phyloP scores from a whole-genome alignment of 1,140 invertebrate species.

The Daktulosphaira vitifoliae region DNA sequence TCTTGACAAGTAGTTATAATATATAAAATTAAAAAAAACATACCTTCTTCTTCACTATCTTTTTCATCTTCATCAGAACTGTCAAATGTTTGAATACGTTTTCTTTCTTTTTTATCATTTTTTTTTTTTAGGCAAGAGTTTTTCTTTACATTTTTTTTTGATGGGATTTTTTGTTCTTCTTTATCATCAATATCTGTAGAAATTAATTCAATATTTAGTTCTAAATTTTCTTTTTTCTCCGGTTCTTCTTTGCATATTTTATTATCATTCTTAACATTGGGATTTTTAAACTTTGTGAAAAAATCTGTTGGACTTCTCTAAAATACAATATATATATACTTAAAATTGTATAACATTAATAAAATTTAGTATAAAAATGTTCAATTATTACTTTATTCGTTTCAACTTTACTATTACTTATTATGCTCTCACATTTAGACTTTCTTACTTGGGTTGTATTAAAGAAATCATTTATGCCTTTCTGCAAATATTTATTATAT shows the following conservation, averaged over 20 bases:
- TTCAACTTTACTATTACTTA: too few species aligned
- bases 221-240: neutral
- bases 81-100: constrained; percentile 25
- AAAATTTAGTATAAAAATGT: too few species aligned
- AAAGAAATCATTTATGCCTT: too few species aligned
- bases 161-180: neutral
- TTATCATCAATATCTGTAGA: neutral
- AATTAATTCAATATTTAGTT: neutral
- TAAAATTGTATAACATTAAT: too few species aligned
- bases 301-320: constrained; percentile 9
- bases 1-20: too few species aligned
- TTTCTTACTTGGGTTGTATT: too few species aligned
- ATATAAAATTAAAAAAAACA: too few species aligned
- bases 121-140: too few species aligned
- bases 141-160: neutral
- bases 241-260: neutral
- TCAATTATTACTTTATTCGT: too few species aligned
- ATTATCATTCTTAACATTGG: neutral
- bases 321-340: too few species aligned
- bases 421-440: too few species aligned
- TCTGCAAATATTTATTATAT: too few species aligned
- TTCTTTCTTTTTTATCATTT: constrained; percentile 1
- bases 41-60: constrained; percentile 23
- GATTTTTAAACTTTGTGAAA: constrained; percentile 1
- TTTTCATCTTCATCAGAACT: constrained; percentile 31